Conservation (phyloP, 2,888 invertebrate species). For the Villa cingulata region DNA sequence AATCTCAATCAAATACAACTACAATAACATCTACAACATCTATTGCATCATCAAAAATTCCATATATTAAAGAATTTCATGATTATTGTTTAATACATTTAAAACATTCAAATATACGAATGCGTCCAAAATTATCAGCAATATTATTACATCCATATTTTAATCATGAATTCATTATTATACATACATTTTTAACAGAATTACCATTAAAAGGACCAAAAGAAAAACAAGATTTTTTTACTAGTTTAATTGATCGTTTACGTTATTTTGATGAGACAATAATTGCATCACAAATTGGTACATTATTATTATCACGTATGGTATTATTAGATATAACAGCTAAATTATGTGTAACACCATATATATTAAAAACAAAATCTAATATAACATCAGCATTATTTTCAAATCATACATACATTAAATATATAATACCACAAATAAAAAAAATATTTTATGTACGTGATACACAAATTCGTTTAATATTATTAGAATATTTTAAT, state of each 20-base stretch:
- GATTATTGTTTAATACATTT: constrained; percentile 55
- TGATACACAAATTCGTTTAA: constrained; percentile 67
- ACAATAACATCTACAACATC: no score
- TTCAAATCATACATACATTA: constrained; percentile 51
- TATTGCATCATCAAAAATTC: constrained; percentile 47
- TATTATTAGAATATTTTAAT: constrained; percentile 64
- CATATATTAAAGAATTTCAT: constrained; percentile 53
- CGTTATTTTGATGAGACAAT: constrained; percentile 62
- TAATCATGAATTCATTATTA: constrained; percentile 70
- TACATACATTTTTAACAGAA: constrained; percentile 70
- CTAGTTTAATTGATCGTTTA: constrained; percentile 51
- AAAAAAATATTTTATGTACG: constrained; percentile 71
- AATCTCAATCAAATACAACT: no score
- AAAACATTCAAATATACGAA: constrained; percentile 48
- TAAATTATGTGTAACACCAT: constrained; percentile 38
- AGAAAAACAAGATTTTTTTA: constrained; percentile 69
- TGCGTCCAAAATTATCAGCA: constrained; percentile 53
- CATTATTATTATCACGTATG: constrained; percentile 65
- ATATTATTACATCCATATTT: constrained; percentile 63
- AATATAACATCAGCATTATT: constrained; percentile 48
- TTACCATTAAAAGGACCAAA: constrained; percentile 63
- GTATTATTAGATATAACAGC: constrained; percentile 74
- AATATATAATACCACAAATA: constrained; percentile 61
- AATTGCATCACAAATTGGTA: constrained; percentile 67
- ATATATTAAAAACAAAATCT: constrained; percentile 39